These are phyloP conservation scores for Mirounga angustirostris DNA, from an alignment of 2,113 vertebrate genomes.

Conservation along the genomic window DNA sequence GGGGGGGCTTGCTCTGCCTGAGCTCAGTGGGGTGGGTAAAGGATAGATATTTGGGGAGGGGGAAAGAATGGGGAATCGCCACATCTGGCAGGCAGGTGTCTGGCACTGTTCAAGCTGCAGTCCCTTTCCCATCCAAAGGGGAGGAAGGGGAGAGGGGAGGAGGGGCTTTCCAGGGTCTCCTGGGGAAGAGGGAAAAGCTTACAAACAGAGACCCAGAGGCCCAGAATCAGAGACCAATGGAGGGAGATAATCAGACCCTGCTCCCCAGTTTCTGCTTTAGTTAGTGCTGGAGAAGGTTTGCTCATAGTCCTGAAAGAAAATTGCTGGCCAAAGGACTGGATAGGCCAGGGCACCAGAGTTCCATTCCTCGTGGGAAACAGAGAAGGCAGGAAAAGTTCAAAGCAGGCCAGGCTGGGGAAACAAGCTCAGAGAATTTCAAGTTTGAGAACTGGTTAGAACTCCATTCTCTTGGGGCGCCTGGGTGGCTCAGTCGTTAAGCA, in stretches of 20 bases:
- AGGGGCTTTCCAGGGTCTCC: conserved; percentile 53
- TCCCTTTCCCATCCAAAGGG: conserved; percentile 82
- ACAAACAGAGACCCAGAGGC: conserved; percentile 57
- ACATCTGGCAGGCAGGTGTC: conserved; percentile 86
- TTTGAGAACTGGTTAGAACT: not conserved
- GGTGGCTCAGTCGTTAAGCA: no score
- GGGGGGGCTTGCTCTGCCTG: conserved; percentile 73
- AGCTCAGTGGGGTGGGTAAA: conserved; percentile 80
- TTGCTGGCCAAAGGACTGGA: not conserved
- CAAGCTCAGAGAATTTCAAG: conserved; percentile 3
- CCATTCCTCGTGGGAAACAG: not conserved
- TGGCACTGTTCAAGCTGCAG: conserved; percentile 78
- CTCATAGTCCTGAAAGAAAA: not conserved
- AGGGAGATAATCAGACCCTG: not conserved
- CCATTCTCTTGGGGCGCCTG: not conserved
- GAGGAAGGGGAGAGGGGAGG: conserved; percentile 37
- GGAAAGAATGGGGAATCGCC: conserved; percentile 61
- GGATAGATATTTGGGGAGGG: conserved; percentile 48
- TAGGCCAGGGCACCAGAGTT: not conserved
- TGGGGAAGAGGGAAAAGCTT: conserved; percentile 57
- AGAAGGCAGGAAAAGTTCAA: conserved; percentile 11
- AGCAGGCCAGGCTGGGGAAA: not conserved
- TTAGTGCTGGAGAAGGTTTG: not conserved
- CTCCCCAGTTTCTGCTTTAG: conserved; percentile 25
- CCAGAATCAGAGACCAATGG: conserved; percentile 14